These are phyloP conservation scores for Theonella swinhoei DNA, from an alignment of 37 sponge, comb jelly and placozoan genomes.

Conservation along the genomic window DNA sequence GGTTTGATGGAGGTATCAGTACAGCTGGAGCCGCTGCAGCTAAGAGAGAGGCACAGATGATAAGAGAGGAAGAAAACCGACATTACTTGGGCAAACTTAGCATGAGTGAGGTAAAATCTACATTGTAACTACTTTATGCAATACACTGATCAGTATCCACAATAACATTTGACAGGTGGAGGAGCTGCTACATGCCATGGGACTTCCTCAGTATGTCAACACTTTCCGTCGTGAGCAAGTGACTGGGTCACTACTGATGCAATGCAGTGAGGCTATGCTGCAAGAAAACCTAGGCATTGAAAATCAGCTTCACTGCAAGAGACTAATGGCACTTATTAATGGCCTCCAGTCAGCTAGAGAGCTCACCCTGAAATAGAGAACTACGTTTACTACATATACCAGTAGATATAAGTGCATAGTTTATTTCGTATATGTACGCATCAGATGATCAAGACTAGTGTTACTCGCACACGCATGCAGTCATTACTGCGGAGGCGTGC, in stretches of 20 bases:
- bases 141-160: not conserved
- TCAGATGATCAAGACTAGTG: too few species aligned
- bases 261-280: slow-evolving; percentile 24
- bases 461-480: too few species aligned
- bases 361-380: too few species aligned
- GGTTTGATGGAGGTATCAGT: not conserved
- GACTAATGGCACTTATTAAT: not conserved
- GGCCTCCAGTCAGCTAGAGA: not conserved
- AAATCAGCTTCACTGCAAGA: not conserved
- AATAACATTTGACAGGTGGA: not conserved
- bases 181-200: slow-evolving; percentile 23
- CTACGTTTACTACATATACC: too few species aligned
- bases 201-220: slow-evolving; percentile 15
- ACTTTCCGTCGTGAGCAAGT: slow-evolving; percentile 19
- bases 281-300: slow-evolving; percentile 12
- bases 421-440: too few species aligned
- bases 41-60: not conserved
- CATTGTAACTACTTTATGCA: not conserved
- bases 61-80: not conserved
- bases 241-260: slow-evolving; percentile 21
- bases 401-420: too few species aligned
- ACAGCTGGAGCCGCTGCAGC: not conserved
- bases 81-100: not conserved
- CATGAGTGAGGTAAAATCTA: not conserved
- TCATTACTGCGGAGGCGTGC: too few species aligned